Evolutionary conservation across 2,113 vertebrate genomes (phyloP).

Genomic region (Formicarius rufipectus): DNA sequence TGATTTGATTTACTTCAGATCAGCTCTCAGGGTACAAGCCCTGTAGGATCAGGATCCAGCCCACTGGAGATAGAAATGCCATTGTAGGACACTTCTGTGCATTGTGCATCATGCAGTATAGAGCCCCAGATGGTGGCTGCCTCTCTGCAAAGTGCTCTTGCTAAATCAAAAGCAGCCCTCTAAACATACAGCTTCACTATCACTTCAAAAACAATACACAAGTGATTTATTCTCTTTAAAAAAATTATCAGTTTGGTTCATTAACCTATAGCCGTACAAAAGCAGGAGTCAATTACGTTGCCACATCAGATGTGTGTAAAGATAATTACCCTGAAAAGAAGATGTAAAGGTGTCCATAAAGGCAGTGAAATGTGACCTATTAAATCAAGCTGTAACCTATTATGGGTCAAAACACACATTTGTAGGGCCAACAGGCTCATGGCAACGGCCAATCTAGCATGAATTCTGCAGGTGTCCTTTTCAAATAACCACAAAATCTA

Average conservation of each 20-base stretch:
- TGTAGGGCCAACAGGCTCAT: slow-evolving; percentile 70
- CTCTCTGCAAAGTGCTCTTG: slow-evolving; percentile 44
- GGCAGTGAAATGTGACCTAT: slow-evolving; percentile 79
- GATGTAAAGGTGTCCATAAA: slow-evolving; percentile 78
- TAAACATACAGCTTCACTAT: slow-evolving; percentile 42
- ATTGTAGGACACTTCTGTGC: not conserved
- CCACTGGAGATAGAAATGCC: not conserved
- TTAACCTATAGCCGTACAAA: slow-evolving; percentile 75
- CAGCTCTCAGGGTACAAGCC: not conserved
- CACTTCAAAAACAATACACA: slow-evolving; percentile 68
- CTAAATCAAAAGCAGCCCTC: slow-evolving; percentile 45
- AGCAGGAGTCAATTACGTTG: slow-evolving; percentile 75
- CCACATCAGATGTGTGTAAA: slow-evolving; percentile 74
- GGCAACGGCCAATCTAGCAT: slow-evolving; percentile 70
- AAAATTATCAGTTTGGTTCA: slow-evolving; percentile 72
- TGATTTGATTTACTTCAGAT: not conserved
- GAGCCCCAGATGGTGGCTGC: slow-evolving; percentile 54
- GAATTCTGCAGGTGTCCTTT: slow-evolving; percentile 76
- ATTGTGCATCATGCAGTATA: not conserved
- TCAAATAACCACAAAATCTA: slow-evolving; percentile 57
- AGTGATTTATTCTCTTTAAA: slow-evolving; percentile 62
- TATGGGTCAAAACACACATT: slow-evolving; percentile 79
- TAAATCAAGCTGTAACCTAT: slow-evolving; percentile 78
- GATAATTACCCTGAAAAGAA: slow-evolving; percentile 80
- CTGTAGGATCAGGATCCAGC: not conserved